Percentiles rank a stretch among this genome's conserved stretches.
Conservation (phyloP, 2,797 vertebrate genomes). For the Podargus strigoides region DNA sequence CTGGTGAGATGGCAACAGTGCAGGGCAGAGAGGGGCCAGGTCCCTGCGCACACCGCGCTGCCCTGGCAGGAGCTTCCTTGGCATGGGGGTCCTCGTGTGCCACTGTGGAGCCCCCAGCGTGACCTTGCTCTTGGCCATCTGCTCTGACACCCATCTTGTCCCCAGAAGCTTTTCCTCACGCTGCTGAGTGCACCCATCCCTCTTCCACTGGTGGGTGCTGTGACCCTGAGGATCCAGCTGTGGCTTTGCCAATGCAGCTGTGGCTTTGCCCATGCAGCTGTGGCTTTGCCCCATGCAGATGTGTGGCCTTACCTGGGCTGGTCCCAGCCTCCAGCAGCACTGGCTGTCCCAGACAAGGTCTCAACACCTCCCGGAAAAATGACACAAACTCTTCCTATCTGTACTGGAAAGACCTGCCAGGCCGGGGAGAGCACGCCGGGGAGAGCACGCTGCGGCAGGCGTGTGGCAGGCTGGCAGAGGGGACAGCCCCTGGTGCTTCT, state of each 20-base stretch:
- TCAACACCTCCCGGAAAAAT: constrained; percentile 6
- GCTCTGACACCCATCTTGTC: fast-evolving
- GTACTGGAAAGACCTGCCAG: constrained; percentile 49
- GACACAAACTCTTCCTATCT: constrained; percentile 55
- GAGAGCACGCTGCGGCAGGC: background rate
- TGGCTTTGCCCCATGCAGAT: background rate
- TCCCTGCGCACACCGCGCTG: fast-evolving
- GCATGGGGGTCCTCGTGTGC: fast-evolving
- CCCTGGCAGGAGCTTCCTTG: background rate
- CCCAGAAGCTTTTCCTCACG: background rate
- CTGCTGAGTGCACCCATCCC: background rate
- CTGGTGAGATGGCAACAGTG: fast-evolving
- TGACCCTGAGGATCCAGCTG: background rate
- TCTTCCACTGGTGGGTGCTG: background rate
- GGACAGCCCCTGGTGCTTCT: background rate
- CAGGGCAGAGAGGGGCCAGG: background rate
- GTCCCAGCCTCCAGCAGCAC: background rate
- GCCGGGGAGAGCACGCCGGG: background rate
- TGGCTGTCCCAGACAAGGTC: constrained; percentile 8
- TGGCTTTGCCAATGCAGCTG: background rate
- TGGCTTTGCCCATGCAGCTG: background rate
- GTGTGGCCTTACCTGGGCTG: background rate
- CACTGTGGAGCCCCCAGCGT: fast-evolving
- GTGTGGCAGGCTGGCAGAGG: background rate
- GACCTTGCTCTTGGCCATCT: too few relatives aligned